Conservation (phyloP, 1,140 invertebrate species). For the Campoletis sonorensis region DNA sequence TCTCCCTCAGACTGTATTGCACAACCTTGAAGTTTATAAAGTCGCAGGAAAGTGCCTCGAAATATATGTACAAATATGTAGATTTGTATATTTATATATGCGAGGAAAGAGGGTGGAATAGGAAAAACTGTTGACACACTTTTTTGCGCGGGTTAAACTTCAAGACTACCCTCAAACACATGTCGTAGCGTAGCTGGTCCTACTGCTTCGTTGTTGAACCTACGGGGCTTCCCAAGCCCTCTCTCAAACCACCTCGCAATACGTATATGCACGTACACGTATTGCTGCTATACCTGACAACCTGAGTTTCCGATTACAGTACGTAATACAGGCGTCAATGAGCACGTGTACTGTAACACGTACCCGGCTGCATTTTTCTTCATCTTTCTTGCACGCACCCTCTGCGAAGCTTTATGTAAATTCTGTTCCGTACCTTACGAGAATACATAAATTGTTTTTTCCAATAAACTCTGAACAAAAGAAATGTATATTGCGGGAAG, state of each 20-base stretch:
- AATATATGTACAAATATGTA: not conserved
- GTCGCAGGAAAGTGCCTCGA: not conserved
- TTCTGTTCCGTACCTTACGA: not conserved
- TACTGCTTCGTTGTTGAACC: constrained; percentile 27
- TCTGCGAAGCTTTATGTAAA: not conserved
- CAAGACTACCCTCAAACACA: constrained; percentile 42
- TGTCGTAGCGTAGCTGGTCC: constrained; percentile 20
- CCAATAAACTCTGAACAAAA: not conserved
- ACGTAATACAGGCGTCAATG: constrained; percentile 1
- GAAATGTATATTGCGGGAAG: not conserved
- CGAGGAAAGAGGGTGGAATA: not conserved
- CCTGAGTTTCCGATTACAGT: not conserved
- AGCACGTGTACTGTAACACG: constrained; percentile 4
- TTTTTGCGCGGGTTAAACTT: constrained; percentile 41
- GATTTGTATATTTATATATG: not conserved
- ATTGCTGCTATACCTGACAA: not conserved
- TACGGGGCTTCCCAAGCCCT: constrained; percentile 39
- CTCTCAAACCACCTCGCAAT: constrained; percentile 16
- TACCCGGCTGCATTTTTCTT: not conserved
- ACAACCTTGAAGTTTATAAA: constrained; percentile 21
- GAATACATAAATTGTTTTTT: not conserved
- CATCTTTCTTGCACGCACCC: not conserved
- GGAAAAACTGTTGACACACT: constrained; percentile 43
- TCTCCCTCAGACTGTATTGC: not conserved
- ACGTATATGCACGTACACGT: constrained; percentile 16